Conservation (phyloP, 2,113 vertebrate species). For the Rhinogobius similis region DNA sequence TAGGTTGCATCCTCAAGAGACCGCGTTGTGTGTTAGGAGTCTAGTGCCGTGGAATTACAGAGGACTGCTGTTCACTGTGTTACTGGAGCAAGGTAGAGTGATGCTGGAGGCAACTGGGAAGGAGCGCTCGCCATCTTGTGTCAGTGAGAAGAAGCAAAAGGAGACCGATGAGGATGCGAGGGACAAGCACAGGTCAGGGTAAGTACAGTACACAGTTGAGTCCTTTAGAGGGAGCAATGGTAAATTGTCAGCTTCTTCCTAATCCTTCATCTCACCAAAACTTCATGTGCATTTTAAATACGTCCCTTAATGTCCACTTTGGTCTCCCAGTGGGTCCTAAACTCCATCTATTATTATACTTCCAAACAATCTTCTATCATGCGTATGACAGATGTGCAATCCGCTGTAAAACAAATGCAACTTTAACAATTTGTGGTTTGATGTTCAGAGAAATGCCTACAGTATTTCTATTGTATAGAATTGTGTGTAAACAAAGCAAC, state of each 20-base stretch:
- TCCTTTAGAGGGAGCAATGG: not conserved
- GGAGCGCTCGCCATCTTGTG: constrained; percentile 18
- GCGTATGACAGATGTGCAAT: no score
- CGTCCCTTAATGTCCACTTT: not conserved
- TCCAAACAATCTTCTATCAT: no score
- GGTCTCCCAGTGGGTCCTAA: no score
- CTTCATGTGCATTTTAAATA: not conserved
- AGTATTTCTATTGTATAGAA: no score
- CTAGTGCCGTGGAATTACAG: constrained; percentile 92
- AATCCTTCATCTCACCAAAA: not conserved
- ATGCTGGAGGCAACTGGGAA: constrained; percentile 80
- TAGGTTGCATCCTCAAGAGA: constrained; percentile 83
- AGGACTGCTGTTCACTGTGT: constrained; percentile 85
- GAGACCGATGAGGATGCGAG: constrained; percentile 8
- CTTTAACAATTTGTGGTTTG: no score
- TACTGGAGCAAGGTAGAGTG: constrained; percentile 88
- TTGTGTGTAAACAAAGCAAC: no score
- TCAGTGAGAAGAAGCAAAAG: constrained; percentile 27
- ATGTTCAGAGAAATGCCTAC: no score
- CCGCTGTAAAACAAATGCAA: no score
- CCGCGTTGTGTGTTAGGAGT: constrained; percentile 84
- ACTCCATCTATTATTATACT: no score
- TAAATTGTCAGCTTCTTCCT: not conserved
- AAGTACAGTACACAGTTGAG: not conserved
- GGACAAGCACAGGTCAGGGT: constrained; percentile 74